Conservation (phyloP, 2,888 invertebrate genomes). For the Noctua pronuba region DNA sequence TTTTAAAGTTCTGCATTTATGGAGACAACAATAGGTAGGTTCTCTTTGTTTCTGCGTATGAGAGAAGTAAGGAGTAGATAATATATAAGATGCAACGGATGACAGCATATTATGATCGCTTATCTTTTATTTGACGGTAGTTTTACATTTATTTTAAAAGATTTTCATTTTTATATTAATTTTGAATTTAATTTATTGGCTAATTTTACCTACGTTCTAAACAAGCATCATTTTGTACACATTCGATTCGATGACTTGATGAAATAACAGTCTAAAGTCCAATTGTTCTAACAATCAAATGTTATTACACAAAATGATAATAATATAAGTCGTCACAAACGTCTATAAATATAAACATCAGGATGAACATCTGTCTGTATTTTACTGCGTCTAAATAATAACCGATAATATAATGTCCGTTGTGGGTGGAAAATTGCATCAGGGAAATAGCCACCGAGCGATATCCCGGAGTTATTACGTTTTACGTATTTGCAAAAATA, state of each 20-base stretch:
- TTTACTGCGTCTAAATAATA: slow-evolving; percentile 68
- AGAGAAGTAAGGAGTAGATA: not conserved
- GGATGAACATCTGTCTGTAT: slow-evolving; percentile 67
- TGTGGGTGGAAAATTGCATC: slow-evolving; percentile 77
- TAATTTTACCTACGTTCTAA: not conserved
- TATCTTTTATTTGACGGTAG: not conserved
- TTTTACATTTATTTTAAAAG: not conserved
- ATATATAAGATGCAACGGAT: not conserved
- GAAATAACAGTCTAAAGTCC: slow-evolving; percentile 20
- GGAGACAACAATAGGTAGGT: not conserved
- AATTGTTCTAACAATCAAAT: slow-evolving; percentile 41
- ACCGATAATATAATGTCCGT: slow-evolving; percentile 66
- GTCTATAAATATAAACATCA: slow-evolving; percentile 64
- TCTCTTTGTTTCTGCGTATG: not conserved
- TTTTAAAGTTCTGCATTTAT: slow-evolving; percentile 1
- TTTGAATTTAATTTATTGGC: not conserved
- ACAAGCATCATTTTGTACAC: not conserved
- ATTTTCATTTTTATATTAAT: not conserved
- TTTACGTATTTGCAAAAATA: slow-evolving; percentile 38
- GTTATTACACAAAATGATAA: slow-evolving; percentile 60
- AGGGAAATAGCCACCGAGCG: slow-evolving; percentile 64
- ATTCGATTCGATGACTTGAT: not conserved
- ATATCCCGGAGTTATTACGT: slow-evolving; percentile 55
- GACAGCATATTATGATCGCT: not conserved
- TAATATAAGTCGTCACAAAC: slow-evolving; percentile 63